Percentiles rank a stretch among this genome's conserved stretches.
Conservation (phyloP, 2,797 vertebrate genomes). For the Premnoplex brunnescens region DNA sequence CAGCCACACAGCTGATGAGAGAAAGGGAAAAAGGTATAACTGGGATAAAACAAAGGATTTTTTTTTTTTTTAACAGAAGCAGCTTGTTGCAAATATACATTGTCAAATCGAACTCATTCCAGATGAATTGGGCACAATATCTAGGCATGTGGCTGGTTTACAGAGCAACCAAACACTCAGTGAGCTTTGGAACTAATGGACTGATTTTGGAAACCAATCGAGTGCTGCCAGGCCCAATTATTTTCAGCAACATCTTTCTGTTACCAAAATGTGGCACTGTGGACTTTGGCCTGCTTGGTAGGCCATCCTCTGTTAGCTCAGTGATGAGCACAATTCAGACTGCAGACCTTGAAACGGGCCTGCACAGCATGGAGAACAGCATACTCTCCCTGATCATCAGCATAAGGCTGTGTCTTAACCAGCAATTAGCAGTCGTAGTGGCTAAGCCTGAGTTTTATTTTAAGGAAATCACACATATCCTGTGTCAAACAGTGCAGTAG, state of each 20-base stretch:
- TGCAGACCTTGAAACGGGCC: background rate
- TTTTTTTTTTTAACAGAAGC: background rate
- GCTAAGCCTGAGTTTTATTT: background rate
- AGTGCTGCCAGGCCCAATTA: conserved; percentile 78
- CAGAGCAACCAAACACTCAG: conserved; percentile 45
- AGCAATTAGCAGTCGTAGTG: background rate
- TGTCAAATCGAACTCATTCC: conserved; percentile 59
- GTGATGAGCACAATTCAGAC: conserved; percentile 23
- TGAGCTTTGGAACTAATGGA: conserved; percentile 60
- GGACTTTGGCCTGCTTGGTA: conserved; percentile 65
- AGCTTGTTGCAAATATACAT: conserved; percentile 35
- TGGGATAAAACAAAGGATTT: background rate
- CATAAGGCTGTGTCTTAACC: background rate
- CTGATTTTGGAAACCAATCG: conserved; percentile 62
- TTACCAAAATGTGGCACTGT: conserved; percentile 66
- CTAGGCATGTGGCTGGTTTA: conserved; percentile 71
- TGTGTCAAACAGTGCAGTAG: background rate
- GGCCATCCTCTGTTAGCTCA: conserved; percentile 36
- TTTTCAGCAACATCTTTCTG: conserved; percentile 79
- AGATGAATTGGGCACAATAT: conserved; percentile 74
- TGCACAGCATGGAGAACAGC: background rate
- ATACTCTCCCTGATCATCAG: background rate
- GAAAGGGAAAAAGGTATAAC: conserved; percentile 21
- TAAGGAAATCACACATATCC: background rate
- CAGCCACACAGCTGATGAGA: background rate